Base-by-base conservation (phyloP, 2,113 vertebrate species). In the Semicossyphus pulcher region DNA sequence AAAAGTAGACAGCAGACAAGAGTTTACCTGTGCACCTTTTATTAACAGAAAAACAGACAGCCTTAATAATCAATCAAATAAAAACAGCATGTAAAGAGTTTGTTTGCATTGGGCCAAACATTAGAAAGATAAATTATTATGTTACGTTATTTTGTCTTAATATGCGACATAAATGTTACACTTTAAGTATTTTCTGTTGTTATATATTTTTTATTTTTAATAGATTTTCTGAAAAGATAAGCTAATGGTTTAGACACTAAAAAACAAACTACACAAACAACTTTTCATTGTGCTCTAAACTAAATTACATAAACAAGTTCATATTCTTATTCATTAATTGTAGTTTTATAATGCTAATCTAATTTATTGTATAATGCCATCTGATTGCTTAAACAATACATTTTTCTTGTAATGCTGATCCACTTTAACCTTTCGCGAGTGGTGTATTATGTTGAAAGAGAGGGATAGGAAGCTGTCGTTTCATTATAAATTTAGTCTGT, bases 401-500 rank as follows among this genome's bases (percentile, higher is more conserved):
- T 23, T 61, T 65, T 18, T 14, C 6, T n/a, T 49, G 7, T 29
- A 21, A n/a, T 12, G 23, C n/a, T 56, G 8, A 48, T 25, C n/a
- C n/a, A n/a, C n/a, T n/a, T n/a, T n/a, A n/a, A n/a, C n/a, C n/a
- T 25, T 76, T 10, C 32, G 3, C 31, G 34, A 48, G 29, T 48
- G 18, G 16, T 15, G 26, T 2, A 14, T 31, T 25, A 5, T 5
- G 7, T 16, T 53, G 1, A 39, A 36, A 41, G 34, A 10, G 5
- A 44, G 20, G n/a, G 25, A 1, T n/a, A 1, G 11, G 41, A 6
- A 7, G 42, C 4, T 54, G 2, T n/a, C 12, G 39, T 48, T 60
- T 69, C 16, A 15, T 31, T 14, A 47, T 41, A 45, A 48, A 2
- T 78, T 82, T 81, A 81, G 86, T 78, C 81, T 89, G 42, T 91